phyloP scores from a whole-genome alignment of 92 coral and sea anemone genomes.

The Siderastrea radians region DNA sequence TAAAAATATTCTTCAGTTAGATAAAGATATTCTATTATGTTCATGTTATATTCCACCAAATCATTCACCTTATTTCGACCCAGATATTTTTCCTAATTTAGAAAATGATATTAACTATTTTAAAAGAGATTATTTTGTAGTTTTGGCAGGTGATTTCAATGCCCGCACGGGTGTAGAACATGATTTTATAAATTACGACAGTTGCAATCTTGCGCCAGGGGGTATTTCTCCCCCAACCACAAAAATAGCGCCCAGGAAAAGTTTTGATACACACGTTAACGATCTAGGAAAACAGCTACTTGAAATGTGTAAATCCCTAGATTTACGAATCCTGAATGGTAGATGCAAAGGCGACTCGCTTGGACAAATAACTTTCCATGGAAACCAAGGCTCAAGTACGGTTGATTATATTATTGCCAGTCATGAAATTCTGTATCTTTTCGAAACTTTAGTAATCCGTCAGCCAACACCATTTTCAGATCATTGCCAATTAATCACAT shows the following conservation, averaged over 20 bases:
- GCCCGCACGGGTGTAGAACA: slow-evolving; percentile 17
- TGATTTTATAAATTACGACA: slow-evolving; percentile 26
- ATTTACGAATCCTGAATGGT: background rate
- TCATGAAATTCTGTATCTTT: too few relatives aligned
- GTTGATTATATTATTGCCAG: too few relatives aligned
- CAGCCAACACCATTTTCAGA: too few relatives aligned
- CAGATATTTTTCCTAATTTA: slow-evolving; percentile 21
- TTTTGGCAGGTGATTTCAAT: slow-evolving; percentile 41
- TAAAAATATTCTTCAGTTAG: slow-evolving; percentile 7
- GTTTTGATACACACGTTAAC: slow-evolving; percentile 28
- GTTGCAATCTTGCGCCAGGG: background rate
- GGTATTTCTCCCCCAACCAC: background rate
- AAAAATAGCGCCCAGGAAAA: slow-evolving; percentile 4
- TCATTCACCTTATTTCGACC: slow-evolving; percentile 38
- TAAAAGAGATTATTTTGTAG: background rate
- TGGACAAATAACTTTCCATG: too few relatives aligned
- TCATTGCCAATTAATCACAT: too few relatives aligned
- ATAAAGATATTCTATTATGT: slow-evolving; percentile 26
- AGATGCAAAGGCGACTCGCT: too few relatives aligned
- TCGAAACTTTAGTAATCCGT: too few relatives aligned
- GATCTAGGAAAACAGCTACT: slow-evolving; percentile 41
- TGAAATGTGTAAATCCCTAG: slow-evolving; percentile 41
- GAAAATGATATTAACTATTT: slow-evolving; percentile 11
- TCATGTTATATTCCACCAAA: slow-evolving; percentile 34
- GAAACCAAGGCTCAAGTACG: too few relatives aligned